phyloP scores from a whole-genome alignment of 2,888 invertebrate species.

The Cephus pygmeus region DNA sequence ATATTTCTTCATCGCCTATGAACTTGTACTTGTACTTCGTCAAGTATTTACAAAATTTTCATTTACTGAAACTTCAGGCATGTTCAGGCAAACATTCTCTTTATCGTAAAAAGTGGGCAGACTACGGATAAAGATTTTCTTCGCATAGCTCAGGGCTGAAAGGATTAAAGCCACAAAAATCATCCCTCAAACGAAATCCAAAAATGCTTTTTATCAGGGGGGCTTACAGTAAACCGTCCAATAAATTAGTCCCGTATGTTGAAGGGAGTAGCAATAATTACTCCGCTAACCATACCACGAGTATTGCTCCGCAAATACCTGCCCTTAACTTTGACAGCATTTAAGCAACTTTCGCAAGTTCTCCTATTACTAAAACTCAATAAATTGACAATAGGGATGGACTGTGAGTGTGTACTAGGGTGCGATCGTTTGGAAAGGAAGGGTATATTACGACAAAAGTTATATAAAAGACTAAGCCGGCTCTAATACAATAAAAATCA shows the following conservation, averaged over 20 bases:
- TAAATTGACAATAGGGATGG: neutral
- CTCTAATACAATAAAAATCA: neutral
- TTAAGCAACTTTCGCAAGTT: neutral
- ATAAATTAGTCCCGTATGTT: slow-evolving; percentile 42
- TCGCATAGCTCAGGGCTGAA: no score
- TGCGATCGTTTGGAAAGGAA: neutral
- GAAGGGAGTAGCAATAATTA: neutral
- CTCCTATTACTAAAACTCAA: neutral
- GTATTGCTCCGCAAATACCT: neutral
- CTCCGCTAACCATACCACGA: neutral
- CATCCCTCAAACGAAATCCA: neutral
- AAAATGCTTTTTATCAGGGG: neutral
- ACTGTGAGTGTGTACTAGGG: neutral
- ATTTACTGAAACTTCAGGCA: no score
- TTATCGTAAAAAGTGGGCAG: no score
- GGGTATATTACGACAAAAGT: neutral
- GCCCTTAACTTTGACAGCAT: neutral
- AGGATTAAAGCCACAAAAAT: neutral
- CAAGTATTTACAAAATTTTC: no score
- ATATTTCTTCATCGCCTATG: no score
- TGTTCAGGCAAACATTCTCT: no score
- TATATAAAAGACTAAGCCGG: neutral
- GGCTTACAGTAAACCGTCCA: slow-evolving; percentile 21
- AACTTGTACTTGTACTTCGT: no score
- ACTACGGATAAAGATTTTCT: no score